Evolutionary conservation across 2,888 invertebrate genomes (phyloP), one percentile per base, ranked within the genome.

Genomic region (Meiosimyza decipiens): DNA sequence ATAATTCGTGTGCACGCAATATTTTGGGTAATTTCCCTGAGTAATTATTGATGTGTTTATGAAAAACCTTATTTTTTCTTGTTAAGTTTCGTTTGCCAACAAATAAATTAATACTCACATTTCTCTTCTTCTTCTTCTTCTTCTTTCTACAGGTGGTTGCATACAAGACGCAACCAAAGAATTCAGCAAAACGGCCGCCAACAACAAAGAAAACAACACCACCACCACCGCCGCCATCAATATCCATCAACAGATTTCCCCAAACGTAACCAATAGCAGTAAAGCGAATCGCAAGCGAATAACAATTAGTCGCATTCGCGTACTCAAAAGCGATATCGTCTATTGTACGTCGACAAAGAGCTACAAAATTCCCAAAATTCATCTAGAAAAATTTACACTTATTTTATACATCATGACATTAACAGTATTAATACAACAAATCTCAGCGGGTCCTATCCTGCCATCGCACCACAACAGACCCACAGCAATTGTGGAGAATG

Each of bases 161-260:
- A 78, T 75, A 78, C 81, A 73, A 69, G 73, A 76, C 73, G 80
- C 80, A 80, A 83, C 80, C 80, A 77, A 77, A 78, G 77, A 77
- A 79, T 77, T 72, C 70, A 80, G 72, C 81, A 84, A 82, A 79
- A 85, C 84, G 84, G 84, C 84, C 76, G 79, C 68, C 57, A 57
- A 28, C 57, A 59, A 57, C 59, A 76, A 40, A 40, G 40, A 40
- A 40, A 40, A 75, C 22, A 40, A 28, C 65, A 40, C 40, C 40
- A 9, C 71, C 70, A 80, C 72, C 81, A 84, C 84, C 77, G 79
- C 68, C 57, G 47, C 15, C 68, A 40, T 75, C 22, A 28, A 28
- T 54, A 68, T 50, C 49, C 6, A 18, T 49, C 68, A 40, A 15
- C 49, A 64, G 52, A 76, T 71, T 74, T 71, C 66, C 74, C 71